Percentiles rank a stretch among this genome's conserved stretches.
phyloP scores from a whole-genome alignment of 1,140 invertebrate genomes.

The Calosoma granatense region DNA sequence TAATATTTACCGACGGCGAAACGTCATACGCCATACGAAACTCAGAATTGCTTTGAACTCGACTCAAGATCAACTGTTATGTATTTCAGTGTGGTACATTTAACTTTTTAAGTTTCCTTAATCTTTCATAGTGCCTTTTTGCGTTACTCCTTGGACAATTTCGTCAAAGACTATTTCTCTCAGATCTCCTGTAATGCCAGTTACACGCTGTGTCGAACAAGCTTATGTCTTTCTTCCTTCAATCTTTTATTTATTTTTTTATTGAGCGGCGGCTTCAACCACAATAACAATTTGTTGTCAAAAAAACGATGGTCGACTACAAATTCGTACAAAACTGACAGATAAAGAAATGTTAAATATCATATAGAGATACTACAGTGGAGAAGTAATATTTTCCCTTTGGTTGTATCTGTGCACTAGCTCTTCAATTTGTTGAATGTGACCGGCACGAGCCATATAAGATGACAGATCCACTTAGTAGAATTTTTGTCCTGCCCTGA shows the following conservation, averaged over 20 bases:
- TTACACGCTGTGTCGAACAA: not conserved
- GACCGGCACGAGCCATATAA: not conserved
- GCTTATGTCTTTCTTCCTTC: not conserved
- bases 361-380: too few relatives aligned
- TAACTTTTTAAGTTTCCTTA: not conserved
- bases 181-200: not conserved
- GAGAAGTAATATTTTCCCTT: too few relatives aligned
- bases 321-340: too few relatives aligned
- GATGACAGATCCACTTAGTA: slow-evolving; percentile 2
- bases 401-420: too few relatives aligned
- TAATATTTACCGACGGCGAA: not conserved
- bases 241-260: too few relatives aligned
- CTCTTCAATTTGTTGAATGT: not conserved
- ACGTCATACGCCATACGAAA: not conserved
- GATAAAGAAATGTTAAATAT: too few relatives aligned
- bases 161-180: not conserved
- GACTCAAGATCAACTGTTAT: not conserved
- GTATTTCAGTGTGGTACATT: not conserved
- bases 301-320: too few relatives aligned
- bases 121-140: not conserved
- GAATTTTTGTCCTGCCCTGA: not conserved
- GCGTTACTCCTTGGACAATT: not conserved
- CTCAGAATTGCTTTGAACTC: not conserved
- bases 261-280: too few relatives aligned
- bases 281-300: too few relatives aligned